These are phyloP conservation scores for Psococerastis gibbosa DNA, from an alignment of 2,888 invertebrate genomes.

Conservation along the genomic window DNA sequence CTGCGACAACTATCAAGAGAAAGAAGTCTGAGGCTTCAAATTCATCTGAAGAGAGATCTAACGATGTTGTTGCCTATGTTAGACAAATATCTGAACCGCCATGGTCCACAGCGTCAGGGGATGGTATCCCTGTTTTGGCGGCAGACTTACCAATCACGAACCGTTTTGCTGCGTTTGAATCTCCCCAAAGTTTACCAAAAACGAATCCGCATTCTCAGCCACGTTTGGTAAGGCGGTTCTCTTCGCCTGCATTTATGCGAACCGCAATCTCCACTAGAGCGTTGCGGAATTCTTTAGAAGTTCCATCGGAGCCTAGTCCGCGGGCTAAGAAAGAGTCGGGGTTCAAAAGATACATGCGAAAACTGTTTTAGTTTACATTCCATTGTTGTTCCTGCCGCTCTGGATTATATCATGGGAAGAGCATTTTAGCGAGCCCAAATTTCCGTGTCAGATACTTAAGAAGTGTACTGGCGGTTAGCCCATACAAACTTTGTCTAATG, in stretches of 20 bases:
- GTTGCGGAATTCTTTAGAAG: background rate
- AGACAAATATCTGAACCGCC: background rate
- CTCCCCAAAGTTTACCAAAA: background rate
- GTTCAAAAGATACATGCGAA: slow-evolving; percentile 5
- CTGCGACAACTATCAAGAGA: background rate
- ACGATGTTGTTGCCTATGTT: background rate
- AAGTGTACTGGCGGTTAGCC: too few relatives aligned
- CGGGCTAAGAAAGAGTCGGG: background rate
- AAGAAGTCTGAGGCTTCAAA: slow-evolving; percentile 3
- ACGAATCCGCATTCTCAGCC: background rate
- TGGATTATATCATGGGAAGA: too few relatives aligned
- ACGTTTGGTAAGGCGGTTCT: background rate
- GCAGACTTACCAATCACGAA: background rate
- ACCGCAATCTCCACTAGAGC: background rate
- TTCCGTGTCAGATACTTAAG: too few relatives aligned
- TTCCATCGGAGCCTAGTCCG: background rate
- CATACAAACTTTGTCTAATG: too few relatives aligned
- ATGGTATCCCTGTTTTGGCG: background rate
- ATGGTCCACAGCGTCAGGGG: background rate
- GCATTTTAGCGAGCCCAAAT: too few relatives aligned
- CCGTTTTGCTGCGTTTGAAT: slow-evolving; percentile 6
- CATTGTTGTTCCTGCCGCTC: too few relatives aligned
- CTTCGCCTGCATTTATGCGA: slow-evolving; percentile 7
- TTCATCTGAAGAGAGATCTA: slow-evolving; percentile 3
- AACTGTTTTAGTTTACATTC: slow-evolving; percentile 3